phyloP scores from a whole-genome alignment of 1,140 invertebrate species.

The Anoplolepis gracilipes region DNA sequence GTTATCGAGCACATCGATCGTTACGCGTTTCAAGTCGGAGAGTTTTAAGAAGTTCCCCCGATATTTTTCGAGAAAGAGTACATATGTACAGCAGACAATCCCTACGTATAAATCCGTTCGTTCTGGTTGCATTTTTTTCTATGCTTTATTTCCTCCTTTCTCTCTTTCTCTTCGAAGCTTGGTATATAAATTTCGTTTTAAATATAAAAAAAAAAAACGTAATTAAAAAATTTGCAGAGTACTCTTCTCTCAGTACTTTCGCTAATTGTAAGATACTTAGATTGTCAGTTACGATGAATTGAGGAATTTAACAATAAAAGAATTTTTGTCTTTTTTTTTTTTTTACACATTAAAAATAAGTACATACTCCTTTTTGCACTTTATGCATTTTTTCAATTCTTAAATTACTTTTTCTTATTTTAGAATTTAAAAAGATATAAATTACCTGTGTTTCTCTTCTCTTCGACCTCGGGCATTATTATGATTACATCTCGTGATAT shows the following conservation, averaged over 20 bases:
- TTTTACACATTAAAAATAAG: not conserved
- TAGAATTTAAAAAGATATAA: slow-evolving; percentile 18
- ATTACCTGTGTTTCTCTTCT: not conserved
- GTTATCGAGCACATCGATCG: slow-evolving; percentile 48
- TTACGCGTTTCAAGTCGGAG: slow-evolving; percentile 30
- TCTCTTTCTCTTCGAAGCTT: not conserved
- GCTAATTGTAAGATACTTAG: not conserved
- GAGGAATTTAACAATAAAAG: not conserved
- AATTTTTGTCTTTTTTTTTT: not conserved
- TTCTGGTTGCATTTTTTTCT: slow-evolving; percentile 1
- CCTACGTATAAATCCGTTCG: not conserved
- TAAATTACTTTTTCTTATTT: slow-evolving; percentile 4
- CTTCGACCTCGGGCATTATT: not conserved
- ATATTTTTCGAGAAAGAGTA: not conserved
- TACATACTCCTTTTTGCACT: not conserved
- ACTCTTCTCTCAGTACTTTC: not conserved
- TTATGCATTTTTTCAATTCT: not conserved
- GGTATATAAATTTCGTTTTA: not conserved
- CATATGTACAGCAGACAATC: slow-evolving; percentile 12
- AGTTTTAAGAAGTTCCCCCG: slow-evolving; percentile 57
- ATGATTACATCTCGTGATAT: slow-evolving; percentile 23
- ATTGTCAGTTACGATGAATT: not conserved
- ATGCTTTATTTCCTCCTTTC: not conserved
- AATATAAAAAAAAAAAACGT: not conserved
- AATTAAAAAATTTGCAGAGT: slow-evolving; percentile 5